Conservation (phyloP, 2,113 vertebrate genomes). For the Ictidomys tridecemlineatus region DNA sequence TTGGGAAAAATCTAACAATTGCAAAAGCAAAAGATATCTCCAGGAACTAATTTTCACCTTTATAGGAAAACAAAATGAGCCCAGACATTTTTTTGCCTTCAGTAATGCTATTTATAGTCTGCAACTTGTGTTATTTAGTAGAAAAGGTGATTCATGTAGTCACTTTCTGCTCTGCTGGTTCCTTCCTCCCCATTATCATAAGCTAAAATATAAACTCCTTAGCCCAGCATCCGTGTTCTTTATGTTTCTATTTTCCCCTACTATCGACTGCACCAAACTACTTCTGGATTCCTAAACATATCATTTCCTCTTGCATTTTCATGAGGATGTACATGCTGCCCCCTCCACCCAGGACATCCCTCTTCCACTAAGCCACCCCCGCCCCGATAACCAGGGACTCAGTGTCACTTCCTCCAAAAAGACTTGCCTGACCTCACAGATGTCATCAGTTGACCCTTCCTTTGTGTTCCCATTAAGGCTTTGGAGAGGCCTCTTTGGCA, state of each 20-base stretch:
- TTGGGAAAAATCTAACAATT: slow-evolving; percentile 5
- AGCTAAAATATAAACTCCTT: not conserved
- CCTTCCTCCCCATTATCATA: not conserved
- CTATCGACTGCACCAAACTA: not conserved
- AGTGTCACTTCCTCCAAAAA: not conserved
- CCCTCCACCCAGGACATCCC: not conserved
- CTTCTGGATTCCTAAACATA: not conserved
- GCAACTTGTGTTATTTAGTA: not conserved
- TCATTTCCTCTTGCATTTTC: not conserved
- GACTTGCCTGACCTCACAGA: not conserved
- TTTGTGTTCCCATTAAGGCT: not conserved
- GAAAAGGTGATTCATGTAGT: slow-evolving; percentile 8
- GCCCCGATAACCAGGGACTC: not conserved
- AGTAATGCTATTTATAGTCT: slow-evolving; percentile 43
- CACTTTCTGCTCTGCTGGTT: slow-evolving; percentile 36
- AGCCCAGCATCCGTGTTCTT: not conserved
- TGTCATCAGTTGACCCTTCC: not conserved
- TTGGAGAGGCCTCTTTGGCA: not conserved
- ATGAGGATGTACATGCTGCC: not conserved
- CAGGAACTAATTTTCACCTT: slow-evolving; percentile 65
- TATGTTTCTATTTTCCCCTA: not conserved
- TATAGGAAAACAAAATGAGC: slow-evolving; percentile 54
- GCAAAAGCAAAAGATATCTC: slow-evolving; percentile 22
- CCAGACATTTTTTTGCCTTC: not conserved
- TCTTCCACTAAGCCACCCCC: not conserved